These are phyloP conservation scores for Etia nguti DNA, from an alignment of 2,113 vertebrate genomes.

Conservation along the genomic window DNA sequence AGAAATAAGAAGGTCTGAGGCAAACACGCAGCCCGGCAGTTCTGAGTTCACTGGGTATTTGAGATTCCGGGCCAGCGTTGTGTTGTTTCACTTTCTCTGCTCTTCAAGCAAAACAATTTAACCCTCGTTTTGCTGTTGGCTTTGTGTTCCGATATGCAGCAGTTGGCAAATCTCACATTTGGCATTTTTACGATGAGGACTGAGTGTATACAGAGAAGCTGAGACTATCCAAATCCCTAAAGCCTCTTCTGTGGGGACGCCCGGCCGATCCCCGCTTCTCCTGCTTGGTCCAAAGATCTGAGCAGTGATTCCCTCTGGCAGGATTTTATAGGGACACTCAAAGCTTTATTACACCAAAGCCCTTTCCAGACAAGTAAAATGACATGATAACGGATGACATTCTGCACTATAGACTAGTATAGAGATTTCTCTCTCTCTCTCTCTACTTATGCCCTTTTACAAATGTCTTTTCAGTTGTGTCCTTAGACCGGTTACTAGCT, in stretches of 20 bases:
- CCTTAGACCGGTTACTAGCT: not conserved
- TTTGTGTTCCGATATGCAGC: not conserved
- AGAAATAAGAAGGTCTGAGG: not conserved
- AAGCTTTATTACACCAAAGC: constrained; percentile 42
- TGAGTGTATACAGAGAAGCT: not conserved
- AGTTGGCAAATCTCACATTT: not conserved
- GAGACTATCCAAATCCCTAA: constrained; percentile 26
- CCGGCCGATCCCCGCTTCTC: not conserved
- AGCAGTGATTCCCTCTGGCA: constrained; percentile 42
- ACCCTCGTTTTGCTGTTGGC: not conserved
- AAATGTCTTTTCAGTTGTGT: not conserved
- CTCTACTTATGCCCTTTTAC: not conserved
- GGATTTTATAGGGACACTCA: constrained; percentile 30
- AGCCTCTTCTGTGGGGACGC: constrained; percentile 14
- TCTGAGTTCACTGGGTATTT: not conserved
- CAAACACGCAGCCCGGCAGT: not conserved
- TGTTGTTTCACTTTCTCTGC: not conserved
- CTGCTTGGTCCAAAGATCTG: constrained; percentile 32
- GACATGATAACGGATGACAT: constrained; percentile 28
- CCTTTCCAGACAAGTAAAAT: constrained; percentile 30
- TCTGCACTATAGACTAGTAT: not conserved
- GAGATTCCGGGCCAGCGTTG: not conserved
- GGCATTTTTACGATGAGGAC: constrained; percentile 2
- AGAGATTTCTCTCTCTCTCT: not conserved
- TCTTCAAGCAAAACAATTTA: not conserved